Percentiles rank a stretch among this genome's conserved stretches.
Conservation (phyloP, 2,888 invertebrate species). For the Diplazon laetatorius region DNA sequence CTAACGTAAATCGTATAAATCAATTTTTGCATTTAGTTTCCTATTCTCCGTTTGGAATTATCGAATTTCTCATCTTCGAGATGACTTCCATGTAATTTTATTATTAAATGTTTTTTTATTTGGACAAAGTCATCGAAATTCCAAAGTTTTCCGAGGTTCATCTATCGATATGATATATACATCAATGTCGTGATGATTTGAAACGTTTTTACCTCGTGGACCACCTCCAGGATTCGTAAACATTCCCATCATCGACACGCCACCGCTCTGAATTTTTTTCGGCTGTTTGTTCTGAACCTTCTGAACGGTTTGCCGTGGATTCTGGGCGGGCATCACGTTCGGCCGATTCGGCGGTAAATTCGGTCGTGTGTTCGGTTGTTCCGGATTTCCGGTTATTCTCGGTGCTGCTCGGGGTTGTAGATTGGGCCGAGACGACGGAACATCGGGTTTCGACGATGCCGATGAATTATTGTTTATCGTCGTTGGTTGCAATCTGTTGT, state of each 20-base stretch:
- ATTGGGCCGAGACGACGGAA: conserved; percentile 59
- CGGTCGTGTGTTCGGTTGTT: conserved; percentile 65
- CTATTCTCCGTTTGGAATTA: too few species aligned
- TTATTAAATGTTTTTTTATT: too few species aligned
- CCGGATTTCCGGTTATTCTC: conserved; percentile 38
- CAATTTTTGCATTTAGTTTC: too few species aligned
- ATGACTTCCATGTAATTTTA: too few species aligned
- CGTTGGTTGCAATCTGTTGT: conserved; percentile 3
- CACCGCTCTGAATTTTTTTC: conserved; percentile 68
- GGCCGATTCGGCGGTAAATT: conserved; percentile 70
- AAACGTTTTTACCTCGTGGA: conserved; percentile 65
- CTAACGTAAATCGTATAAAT: too few species aligned
- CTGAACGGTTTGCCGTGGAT: conserved; percentile 38
- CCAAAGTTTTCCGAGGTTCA: too few species aligned
- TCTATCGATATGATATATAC: too few species aligned
- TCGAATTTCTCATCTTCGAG: too few species aligned
- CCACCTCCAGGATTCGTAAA: conserved; percentile 71
- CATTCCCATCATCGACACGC: conserved; percentile 72
- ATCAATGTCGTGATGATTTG: too few species aligned
- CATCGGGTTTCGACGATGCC: conserved; percentile 58
- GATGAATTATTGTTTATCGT: conserved; percentile 36
- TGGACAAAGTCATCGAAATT: too few species aligned
- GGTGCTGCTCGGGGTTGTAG: conserved; percentile 51
- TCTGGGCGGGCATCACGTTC: conserved; percentile 61
- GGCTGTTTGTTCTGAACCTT: conserved; percentile 59